phyloP scores from a whole-genome alignment of 2,888 invertebrate species.

The Drosophila setosimentum region DNA sequence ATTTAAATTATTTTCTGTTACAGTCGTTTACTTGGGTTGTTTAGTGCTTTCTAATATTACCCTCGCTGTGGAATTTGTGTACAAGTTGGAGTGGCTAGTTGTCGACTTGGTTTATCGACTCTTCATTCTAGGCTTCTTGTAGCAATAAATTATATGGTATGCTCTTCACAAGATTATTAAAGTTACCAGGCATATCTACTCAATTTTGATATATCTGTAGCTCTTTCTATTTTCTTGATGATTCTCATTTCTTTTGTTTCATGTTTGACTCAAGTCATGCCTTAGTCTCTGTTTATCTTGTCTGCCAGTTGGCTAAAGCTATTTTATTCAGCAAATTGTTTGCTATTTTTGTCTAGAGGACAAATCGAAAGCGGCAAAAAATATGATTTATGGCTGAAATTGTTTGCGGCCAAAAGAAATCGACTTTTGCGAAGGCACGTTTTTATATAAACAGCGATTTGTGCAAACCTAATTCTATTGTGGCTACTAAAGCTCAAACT shows the following conservation, averaged over 20 bases:
- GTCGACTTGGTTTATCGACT: not conserved
- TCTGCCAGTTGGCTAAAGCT: not conserved
- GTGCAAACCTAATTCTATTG: not conserved
- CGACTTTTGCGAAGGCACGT: conserved; percentile 15
- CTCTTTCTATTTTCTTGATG: conserved; percentile 1
- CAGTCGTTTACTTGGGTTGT: not conserved
- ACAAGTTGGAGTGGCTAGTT: not conserved
- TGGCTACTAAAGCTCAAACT: not conserved
- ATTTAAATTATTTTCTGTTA: not conserved
- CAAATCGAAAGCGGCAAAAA: conserved; percentile 23
- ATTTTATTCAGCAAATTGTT: conserved; percentile 16
- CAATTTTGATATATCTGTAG: not conserved
- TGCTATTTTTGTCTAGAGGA: conserved; percentile 6
- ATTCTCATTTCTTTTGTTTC: not conserved
- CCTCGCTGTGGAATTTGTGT: not conserved
- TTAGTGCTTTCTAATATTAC: not conserved
- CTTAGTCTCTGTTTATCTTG: conserved; percentile 5
- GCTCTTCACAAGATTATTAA: not conserved
- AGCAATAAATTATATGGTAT: not conserved
- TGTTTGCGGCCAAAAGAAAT: not conserved
- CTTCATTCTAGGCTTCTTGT: not conserved
- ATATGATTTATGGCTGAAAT: conserved; percentile 21
- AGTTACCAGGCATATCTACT: not conserved
- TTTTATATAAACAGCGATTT: conserved; percentile 17
- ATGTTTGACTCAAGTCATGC: conserved; percentile 19